Evolutionary conservation across 2,113 vertebrate genomes (phyloP).

Genomic region (Chloropsis hardwickii): DNA sequence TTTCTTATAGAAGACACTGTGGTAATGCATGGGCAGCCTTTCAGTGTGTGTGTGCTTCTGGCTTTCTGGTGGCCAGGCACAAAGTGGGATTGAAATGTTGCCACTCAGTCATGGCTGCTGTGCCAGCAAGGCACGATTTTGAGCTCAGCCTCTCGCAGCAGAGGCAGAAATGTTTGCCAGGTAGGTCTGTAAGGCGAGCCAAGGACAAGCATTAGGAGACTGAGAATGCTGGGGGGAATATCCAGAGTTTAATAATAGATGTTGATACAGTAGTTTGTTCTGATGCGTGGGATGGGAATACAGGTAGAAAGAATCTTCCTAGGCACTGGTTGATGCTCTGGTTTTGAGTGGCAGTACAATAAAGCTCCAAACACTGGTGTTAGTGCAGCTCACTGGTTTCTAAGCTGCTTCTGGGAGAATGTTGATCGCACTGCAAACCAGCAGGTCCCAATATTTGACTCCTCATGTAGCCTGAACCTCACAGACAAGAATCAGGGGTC

Average conservation of each 20-base stretch:
- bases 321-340: neutral
- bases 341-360: neutral
- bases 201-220: neutral
- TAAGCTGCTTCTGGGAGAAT: neutral
- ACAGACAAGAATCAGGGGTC: neutral
- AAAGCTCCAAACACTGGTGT: rapidly evolving
- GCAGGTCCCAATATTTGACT: neutral
- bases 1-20: slow-evolving; percentile 57
- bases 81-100: slow-evolving; percentile 17
- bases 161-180: neutral
- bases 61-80: slow-evolving; percentile 32
- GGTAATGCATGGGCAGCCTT: slow-evolving; percentile 11
- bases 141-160: neutral
- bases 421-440: neutral
- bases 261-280: neutral
- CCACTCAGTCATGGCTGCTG: neutral
- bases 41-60: neutral
- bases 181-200: neutral
- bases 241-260: neutral
- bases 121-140: neutral
- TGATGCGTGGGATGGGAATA: neutral
- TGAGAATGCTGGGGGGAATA: neutral
- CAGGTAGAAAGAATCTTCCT: neutral
- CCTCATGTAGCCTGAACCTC: rapidly evolving
- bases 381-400: neutral